Conservation (phyloP, 1,140 invertebrate genomes). For the Drosophila nasuta region DNA sequence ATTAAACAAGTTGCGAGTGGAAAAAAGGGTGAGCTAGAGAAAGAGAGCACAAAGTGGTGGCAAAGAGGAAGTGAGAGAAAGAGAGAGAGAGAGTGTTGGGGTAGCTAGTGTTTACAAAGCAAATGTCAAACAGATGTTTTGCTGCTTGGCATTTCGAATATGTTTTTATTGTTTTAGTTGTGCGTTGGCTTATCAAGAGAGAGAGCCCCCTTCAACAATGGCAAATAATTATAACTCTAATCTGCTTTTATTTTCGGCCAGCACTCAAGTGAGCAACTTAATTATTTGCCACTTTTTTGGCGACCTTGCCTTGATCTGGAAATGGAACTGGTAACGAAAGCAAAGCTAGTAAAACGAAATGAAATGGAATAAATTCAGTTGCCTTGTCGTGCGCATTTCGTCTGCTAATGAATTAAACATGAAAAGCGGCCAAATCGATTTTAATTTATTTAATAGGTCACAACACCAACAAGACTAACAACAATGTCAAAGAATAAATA, state of each 20-base stretch:
- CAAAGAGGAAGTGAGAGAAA: too few relatives aligned
- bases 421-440: slow-evolving; percentile 50
- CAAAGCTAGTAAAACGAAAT: slow-evolving; percentile 4
- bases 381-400: slow-evolving; percentile 17
- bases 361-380: slow-evolving; percentile 20
- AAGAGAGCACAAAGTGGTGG: neutral
- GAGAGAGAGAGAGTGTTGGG: neutral
- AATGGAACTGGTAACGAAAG: slow-evolving; percentile 3
- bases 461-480: slow-evolving; percentile 9
- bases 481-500: slow-evolving; percentile 19
- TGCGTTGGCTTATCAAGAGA: slow-evolving; percentile 27
- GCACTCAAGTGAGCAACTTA: slow-evolving; percentile 25
- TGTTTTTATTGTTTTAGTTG: slow-evolving; percentile 25
- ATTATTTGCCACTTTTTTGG: slow-evolving; percentile 22
- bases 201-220: neutral
- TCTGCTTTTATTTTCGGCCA: slow-evolving; percentile 34
- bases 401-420: slow-evolving; percentile 48
- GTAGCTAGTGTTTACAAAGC: slow-evolving; percentile 6
- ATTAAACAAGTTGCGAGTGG: slow-evolving; percentile 2
- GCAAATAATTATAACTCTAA: slow-evolving; percentile 30
- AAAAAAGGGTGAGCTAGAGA: neutral
- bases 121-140: slow-evolving; percentile 41
- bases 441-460: slow-evolving; percentile 50
- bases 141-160: slow-evolving; percentile 15
- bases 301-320: slow-evolving; percentile 26